Evolutionary conservation across 2,113 vertebrate genomes (phyloP).

Genomic region (Vireo altiloquus): DNA sequence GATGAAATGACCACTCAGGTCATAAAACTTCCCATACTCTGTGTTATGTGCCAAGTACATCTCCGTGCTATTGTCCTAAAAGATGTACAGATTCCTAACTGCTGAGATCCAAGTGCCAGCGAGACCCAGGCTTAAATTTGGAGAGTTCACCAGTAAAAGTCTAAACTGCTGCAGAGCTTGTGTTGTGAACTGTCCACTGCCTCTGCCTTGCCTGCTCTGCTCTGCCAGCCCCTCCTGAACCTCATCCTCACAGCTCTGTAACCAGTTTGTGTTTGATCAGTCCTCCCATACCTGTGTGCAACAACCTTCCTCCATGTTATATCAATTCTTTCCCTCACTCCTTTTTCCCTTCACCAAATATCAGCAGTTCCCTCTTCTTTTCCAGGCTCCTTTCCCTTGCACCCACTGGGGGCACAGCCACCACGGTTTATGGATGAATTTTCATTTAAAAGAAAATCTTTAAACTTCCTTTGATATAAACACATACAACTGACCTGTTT

Average conservation of each 20-base stretch:
- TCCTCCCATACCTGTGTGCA: background rate
- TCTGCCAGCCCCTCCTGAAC: background rate
- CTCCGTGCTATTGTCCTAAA: background rate
- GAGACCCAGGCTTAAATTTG: background rate
- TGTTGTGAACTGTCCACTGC: background rate
- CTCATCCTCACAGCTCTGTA: background rate
- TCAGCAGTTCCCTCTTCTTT: background rate
- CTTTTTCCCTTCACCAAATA: background rate
- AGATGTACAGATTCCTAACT: background rate
- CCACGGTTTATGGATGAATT: background rate
- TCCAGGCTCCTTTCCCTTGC: background rate
- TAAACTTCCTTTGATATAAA: background rate
- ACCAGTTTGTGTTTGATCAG: background rate
- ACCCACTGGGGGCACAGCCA: background rate
- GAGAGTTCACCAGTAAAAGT: background rate
- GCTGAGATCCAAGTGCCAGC: background rate
- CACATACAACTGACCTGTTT: background rate
- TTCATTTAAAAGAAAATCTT: background rate
- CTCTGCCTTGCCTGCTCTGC: background rate
- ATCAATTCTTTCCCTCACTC: background rate
- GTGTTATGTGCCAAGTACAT: background rate
- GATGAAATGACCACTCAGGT: background rate
- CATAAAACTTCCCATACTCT: background rate
- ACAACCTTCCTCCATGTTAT: background rate
- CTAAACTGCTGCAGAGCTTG: background rate